Percentiles rank a stretch among this genome's conserved stretches.
Conservation (phyloP, 2,113 vertebrate genomes). For the Eonycteris spelaea region DNA sequence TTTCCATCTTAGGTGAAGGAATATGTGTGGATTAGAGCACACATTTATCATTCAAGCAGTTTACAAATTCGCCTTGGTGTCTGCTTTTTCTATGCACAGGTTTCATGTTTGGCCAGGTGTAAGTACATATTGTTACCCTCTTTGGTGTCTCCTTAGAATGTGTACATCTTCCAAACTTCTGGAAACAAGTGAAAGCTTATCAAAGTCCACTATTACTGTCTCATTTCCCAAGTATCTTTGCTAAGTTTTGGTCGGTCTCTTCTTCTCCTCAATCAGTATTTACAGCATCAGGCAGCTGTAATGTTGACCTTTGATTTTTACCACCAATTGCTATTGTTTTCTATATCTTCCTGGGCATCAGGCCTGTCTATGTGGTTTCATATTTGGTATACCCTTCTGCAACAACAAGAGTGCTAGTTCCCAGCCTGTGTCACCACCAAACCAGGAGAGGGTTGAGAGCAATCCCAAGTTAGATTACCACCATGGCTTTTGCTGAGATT, state of each 20-base stretch:
- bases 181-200: not conserved
- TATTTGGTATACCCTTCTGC: not conserved
- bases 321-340: not conserved
- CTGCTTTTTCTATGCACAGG: not conserved
- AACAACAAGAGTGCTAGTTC: not conserved
- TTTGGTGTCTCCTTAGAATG: not conserved
- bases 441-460: not conserved
- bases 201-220: not conserved
- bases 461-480: not conserved
- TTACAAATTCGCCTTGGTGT: not conserved
- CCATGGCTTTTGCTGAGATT: not conserved
- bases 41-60: not conserved
- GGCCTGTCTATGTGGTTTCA: not conserved
- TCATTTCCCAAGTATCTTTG: not conserved
- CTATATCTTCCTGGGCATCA: not conserved
- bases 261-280: not conserved
- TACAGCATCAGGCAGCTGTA: not conserved
- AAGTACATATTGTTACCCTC: not conserved
- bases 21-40: not conserved
- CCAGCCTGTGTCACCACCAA: too few relatives aligned
- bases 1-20: not conserved
- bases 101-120: fast-evolving
- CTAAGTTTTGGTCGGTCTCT: not conserved
- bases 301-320: not conserved
- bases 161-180: not conserved